Conservation (phyloP, 1,140 invertebrate species). For the Drosophila takahashii region DNA sequence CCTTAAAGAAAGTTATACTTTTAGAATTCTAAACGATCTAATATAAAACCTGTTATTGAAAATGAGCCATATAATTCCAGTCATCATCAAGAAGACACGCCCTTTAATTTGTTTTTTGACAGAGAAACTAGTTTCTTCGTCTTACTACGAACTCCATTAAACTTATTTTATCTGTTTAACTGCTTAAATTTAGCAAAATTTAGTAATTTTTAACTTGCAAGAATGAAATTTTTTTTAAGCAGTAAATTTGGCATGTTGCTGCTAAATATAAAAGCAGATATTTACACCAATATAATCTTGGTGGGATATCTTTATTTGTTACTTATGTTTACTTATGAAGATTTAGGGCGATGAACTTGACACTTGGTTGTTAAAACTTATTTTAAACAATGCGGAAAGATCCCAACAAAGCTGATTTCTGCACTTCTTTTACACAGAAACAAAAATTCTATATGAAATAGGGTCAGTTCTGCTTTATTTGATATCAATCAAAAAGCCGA, state of each 20-base stretch:
- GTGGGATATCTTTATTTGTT: neutral
- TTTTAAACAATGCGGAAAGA: neutral
- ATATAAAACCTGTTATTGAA: neutral
- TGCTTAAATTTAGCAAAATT: neutral
- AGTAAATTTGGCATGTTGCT: neutral
- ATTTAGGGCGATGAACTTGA: constrained; percentile 3
- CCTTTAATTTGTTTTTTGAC: too few species aligned
- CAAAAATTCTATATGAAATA: too few species aligned
- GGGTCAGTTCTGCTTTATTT: too few species aligned
- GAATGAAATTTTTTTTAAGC: neutral
- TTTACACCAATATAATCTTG: neutral
- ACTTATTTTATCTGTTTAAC: neutral
- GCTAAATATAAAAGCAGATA: neutral
- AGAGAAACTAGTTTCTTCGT: neutral
- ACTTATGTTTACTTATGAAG: neutral
- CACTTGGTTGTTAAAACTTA: constrained; percentile 1
- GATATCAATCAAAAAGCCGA: too few species aligned
- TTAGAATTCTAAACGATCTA: too few species aligned
- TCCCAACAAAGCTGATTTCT: too few species aligned
- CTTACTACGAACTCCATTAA: neutral
- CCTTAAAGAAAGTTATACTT: too few species aligned
- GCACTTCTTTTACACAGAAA: too few species aligned
- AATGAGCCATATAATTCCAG: neutral
- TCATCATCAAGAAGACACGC: neutral
- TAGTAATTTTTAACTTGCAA: neutral